Percentiles rank a stretch among this genome's conserved stretches.
Evolutionary conservation across 2,888 invertebrate genomes (phyloP).

Genomic region (Spialia ferax): DNA sequence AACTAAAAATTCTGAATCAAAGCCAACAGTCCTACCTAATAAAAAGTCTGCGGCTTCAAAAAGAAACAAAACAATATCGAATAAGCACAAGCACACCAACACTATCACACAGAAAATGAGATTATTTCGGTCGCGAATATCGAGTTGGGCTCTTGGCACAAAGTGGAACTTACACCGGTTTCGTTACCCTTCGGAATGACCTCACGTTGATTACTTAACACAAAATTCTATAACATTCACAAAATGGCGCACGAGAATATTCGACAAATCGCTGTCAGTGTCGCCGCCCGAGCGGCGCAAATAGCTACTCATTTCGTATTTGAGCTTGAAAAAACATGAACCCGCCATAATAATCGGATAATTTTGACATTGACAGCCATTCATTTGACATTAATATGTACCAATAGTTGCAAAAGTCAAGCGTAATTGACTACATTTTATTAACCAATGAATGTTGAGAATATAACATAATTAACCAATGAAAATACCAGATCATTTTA

Average conservation of each 20-base stretch:
- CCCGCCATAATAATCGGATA: slow-evolving; percentile 77
- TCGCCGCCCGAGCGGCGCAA: slow-evolving; percentile 81
- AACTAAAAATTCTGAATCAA: background rate
- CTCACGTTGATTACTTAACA: slow-evolving; percentile 73
- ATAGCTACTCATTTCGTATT: slow-evolving; percentile 82
- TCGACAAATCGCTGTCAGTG: slow-evolving; percentile 83
- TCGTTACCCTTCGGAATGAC: slow-evolving; percentile 56
- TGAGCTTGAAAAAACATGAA: slow-evolving; percentile 83
- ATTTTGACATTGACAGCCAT: slow-evolving; percentile 53
- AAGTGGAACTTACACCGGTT: slow-evolving; percentile 68
- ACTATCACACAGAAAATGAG: slow-evolving; percentile 60
- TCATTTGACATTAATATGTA: background rate
- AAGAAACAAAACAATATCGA: slow-evolving; percentile 67
- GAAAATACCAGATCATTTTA: slow-evolving; percentile 6
- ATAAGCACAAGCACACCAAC: slow-evolving; percentile 48
- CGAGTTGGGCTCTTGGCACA: slow-evolving; percentile 53
- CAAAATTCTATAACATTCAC: slow-evolving; percentile 75
- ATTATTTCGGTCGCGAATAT: slow-evolving; percentile 57
- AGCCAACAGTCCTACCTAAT: background rate
- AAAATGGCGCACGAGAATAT: slow-evolving; percentile 84
- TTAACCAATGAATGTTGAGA: slow-evolving; percentile 45
- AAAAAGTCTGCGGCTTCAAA: slow-evolving; percentile 2
- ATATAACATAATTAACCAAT: slow-evolving; percentile 45
- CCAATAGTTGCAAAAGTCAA: slow-evolving; percentile 38
- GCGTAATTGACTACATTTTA: slow-evolving; percentile 7